phyloP scores from a whole-genome alignment of 2,113 vertebrate species.

The Thryonomys swinderianus region DNA sequence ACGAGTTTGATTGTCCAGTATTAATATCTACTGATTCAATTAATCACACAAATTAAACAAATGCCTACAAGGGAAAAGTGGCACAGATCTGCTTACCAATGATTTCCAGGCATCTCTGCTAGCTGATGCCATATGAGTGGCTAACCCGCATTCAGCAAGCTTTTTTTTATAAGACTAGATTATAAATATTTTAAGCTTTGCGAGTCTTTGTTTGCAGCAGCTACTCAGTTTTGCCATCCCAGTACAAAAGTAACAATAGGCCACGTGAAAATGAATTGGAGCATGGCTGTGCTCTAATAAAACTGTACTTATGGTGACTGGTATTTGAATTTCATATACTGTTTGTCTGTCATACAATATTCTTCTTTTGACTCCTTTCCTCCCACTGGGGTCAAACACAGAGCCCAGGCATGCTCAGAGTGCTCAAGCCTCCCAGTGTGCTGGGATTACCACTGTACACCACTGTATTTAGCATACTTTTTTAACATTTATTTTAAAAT shows the following conservation, averaged over 20 bases:
- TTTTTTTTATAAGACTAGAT: not conserved
- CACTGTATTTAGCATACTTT: not conserved
- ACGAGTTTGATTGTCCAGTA: not conserved
- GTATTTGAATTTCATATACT: conserved; percentile 20
- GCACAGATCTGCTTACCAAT: not conserved
- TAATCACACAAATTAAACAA: conserved; percentile 60
- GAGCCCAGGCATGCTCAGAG: not conserved
- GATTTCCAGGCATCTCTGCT: conserved; percentile 48
- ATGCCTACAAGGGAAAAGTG: conserved; percentile 1
- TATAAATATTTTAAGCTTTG: conserved; percentile 2
- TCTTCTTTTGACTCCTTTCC: not conserved
- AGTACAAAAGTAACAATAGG: not conserved
- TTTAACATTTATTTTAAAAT: not conserved
- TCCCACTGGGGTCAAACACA: not conserved
- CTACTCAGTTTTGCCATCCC: not conserved
- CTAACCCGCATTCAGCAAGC: not conserved
- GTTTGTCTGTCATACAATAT: not conserved
- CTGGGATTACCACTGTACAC: not conserved
- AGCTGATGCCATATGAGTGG: conserved; percentile 11
- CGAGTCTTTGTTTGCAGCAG: not conserved
- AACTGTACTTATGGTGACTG: not conserved
- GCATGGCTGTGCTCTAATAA: not conserved
- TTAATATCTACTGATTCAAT: conserved; percentile 49
- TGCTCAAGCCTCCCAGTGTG: no score
- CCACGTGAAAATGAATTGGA: not conserved